Evolutionary conservation across 1,140 invertebrate species (phyloP).

Genomic region (Orius insidiosus): DNA sequence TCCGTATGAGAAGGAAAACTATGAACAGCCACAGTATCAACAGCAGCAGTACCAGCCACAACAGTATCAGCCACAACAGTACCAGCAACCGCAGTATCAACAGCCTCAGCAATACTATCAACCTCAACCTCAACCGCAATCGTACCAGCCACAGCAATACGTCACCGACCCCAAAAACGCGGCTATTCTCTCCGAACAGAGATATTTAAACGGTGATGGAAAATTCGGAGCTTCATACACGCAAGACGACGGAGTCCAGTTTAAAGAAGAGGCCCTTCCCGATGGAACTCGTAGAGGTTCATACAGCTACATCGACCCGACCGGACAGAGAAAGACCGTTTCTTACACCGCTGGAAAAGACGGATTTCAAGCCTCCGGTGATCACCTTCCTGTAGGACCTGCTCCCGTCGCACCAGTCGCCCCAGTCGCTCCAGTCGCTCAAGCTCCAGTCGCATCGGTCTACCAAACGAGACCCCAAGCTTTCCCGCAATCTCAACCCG

Average conservation of each 20-base stretch:
- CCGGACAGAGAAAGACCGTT: conserved; percentile 59
- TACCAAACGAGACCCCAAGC: conserved; percentile 22
- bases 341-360: conserved; percentile 73
- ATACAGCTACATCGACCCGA: conserved; percentile 74
- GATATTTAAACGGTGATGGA: conserved; percentile 62
- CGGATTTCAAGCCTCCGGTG: conserved; percentile 54
- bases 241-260: conserved; percentile 72
- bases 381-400: conserved; percentile 53
- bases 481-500: conserved; percentile 2
- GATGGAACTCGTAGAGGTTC: conserved; percentile 65
- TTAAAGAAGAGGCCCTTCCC: conserved; percentile 68
- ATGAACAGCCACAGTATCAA: background rate
- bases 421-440: conserved; percentile 41
- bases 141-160: conserved; percentile 26
- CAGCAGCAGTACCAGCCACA: background rate
- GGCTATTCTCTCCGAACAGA: conserved; percentile 62
- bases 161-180: conserved; percentile 46
- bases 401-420: conserved; percentile 31
- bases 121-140: background rate
- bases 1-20: conserved; percentile 7
- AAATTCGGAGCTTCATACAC: conserved; percentile 60
- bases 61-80: conserved; percentile 1
- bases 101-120: conserved; percentile 7
- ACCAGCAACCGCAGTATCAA: conserved; percentile 3
- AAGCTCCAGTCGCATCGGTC: conserved; percentile 31